These are phyloP conservation scores for Siniperca undulata DNA, from an alignment of 2,797 vertebrate genomes.

Conservation along the genomic window DNA sequence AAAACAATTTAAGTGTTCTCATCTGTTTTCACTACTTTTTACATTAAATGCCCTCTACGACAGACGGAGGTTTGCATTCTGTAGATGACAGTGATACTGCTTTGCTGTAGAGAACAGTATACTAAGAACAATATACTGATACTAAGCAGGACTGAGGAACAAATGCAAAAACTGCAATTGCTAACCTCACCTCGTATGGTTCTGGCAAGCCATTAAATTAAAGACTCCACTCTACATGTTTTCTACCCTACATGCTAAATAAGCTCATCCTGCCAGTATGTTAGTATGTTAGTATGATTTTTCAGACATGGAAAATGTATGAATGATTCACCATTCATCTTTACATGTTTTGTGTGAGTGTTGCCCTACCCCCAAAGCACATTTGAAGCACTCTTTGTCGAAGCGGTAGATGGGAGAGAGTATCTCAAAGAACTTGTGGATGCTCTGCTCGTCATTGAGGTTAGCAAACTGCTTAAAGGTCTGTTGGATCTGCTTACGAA, in stretches of 20 bases:
- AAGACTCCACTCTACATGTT: slow-evolving; percentile 1
- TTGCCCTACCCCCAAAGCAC: slow-evolving; percentile 94
- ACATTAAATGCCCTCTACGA: neutral
- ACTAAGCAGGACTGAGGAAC: neutral
- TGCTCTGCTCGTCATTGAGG: slow-evolving; percentile 97
- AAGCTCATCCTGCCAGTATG: neutral
- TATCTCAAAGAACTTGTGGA: slow-evolving; percentile 98
- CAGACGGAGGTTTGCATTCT: neutral
- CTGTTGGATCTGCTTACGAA: slow-evolving; percentile 97
- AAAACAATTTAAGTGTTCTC: neutral
- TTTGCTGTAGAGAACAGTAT: slow-evolving; percentile 1
- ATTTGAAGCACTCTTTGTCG: slow-evolving; percentile 99
- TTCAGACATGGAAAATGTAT: slow-evolving; percentile 5
- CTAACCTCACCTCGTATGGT: neutral
- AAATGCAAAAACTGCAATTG: neutral
- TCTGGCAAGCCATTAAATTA: slow-evolving; percentile 13
- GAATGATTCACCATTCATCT: neutral
- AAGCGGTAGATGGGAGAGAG: slow-evolving; percentile 96
- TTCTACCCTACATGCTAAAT: slow-evolving; percentile 14
- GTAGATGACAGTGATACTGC: neutral
- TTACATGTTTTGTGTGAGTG: slow-evolving; percentile 14
- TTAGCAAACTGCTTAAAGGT: slow-evolving; percentile 98
- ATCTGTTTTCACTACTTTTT: slow-evolving; percentile 3
- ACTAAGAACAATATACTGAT: neutral
- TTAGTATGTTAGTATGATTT: neutral